Percentiles rank a stretch among this genome's conserved stretches.
Evolutionary conservation across 2,888 invertebrate species (phyloP).

Genomic region (Nemapogon koenigi): DNA sequence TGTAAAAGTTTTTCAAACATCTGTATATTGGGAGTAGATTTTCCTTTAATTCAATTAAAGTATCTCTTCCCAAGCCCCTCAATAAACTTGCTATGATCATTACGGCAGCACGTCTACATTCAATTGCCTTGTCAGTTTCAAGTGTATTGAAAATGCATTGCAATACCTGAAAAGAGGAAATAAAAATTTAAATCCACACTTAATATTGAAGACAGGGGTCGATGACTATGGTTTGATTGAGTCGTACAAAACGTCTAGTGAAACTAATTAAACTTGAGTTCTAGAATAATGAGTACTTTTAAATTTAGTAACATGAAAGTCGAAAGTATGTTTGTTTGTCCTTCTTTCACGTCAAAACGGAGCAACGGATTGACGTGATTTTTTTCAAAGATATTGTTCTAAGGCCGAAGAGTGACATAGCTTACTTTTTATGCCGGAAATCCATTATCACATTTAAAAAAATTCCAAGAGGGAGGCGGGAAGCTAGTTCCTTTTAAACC

Average conservation of each 20-base stretch:
- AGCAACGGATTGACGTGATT: too few relatives aligned
- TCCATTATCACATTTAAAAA: too few relatives aligned
- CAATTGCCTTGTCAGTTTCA: conserved; percentile 71
- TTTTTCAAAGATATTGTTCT: too few relatives aligned
- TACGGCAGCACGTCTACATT: conserved; percentile 81
- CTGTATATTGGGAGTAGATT: conserved; percentile 74
- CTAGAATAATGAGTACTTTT: too few relatives aligned
- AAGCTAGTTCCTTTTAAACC: too few relatives aligned
- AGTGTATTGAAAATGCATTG: conserved; percentile 73
- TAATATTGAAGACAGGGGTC: neutral
- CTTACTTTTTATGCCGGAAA: too few relatives aligned
- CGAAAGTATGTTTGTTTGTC: too few relatives aligned
- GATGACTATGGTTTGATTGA: neutral
- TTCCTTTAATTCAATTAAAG: conserved; percentile 69
- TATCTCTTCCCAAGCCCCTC: conserved; percentile 75
- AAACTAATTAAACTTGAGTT: neutral
- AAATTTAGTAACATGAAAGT: too few relatives aligned
- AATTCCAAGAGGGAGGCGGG: too few relatives aligned
- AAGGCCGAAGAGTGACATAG: too few relatives aligned
- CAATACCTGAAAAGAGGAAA: conserved; percentile 66
- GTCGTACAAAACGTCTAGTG: neutral
- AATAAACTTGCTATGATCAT: conserved; percentile 77
- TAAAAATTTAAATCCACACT: conserved; percentile 13
- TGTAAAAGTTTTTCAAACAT: conserved; percentile 70
- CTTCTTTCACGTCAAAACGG: too few relatives aligned